Base-by-base conservation (phyloP, 30 jellyfish, hydroid and myxozoan species). In the Aurelia sp. region DNA sequence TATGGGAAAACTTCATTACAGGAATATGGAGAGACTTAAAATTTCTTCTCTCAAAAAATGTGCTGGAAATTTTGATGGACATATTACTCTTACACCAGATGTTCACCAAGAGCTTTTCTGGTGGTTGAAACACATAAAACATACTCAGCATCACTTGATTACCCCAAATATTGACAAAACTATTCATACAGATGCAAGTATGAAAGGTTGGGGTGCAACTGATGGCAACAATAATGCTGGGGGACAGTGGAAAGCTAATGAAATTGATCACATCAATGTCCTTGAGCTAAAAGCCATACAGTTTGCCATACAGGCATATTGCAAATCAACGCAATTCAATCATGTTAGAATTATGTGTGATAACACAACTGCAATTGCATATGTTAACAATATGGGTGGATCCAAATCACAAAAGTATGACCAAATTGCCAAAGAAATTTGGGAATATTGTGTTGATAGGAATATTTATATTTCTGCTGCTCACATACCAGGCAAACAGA, bases 171-270 rank as follows among this genome's bases (percentile, higher is more conserved):
- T 81, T 66, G 91, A 81, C 35, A 20, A 24, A 31, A 22, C 55
- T 31, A 81, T 81, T 15, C 48, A 47, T 31, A 64, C 74, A 13
- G 91, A 81, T 81, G 84, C 91, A 27, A 52, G 63, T 70, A 31
- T 19, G 13, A 64, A 13, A n/a, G 91, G 91, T 47, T 81, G 91
- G 91, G 84, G 85, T 20, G 84, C 85, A 20, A 55, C 74, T 48
- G 77, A 52, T 35, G 84, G 84, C 20, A 67, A 27, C 77, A 63
- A 73, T 35, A 81, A 50, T 27, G 33, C 33, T 27, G 33, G 33
- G 33, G 33, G 33, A 27, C n/a, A n/a, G n/a, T n/a, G 86, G 86
- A 21, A 9, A 30, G 50, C 65, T 55, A 47, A 72, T 40, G 86
- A 74, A 53, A 74, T 33, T 13, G 30, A 50, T 12, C 86, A 74